Conservation (phyloP, 2,797 vertebrate species). For the Serranus cabrilla region DNA sequence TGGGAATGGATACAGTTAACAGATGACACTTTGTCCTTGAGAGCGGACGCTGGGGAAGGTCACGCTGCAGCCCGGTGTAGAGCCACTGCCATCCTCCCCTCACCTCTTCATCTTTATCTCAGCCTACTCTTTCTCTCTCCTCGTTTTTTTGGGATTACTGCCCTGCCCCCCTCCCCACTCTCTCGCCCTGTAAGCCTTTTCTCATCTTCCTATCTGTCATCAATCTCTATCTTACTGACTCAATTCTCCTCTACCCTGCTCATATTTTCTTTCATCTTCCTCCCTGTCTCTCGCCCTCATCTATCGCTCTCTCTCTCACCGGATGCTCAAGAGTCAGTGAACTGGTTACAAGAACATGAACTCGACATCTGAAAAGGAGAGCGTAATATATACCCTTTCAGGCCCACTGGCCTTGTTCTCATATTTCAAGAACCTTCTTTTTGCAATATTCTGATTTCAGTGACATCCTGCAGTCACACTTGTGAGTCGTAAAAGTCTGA, state of each 20-base stretch:
- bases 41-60: conserved; percentile 73
- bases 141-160: conserved; percentile 58
- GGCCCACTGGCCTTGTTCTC: conserved; percentile 65
- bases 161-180: conserved; percentile 22
- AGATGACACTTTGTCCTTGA: conserved; percentile 85
- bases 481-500: conserved; percentile 49
- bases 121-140: conserved; percentile 36
- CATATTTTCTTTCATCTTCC: conserved; percentile 82
- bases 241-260: conserved; percentile 75
- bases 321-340: conserved; percentile 77
- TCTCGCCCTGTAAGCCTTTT: conserved; percentile 69
- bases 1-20: conserved; percentile 87
- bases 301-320: conserved; percentile 57
- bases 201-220: conserved; percentile 83
- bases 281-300: conserved; percentile 71
- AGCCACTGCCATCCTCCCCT: conserved; percentile 52
- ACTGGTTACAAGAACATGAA: conserved; percentile 79
- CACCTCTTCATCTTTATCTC: conserved; percentile 72
- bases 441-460: conserved; percentile 49
- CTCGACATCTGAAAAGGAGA: conserved; percentile 68
- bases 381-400: conserved; percentile 61
- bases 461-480: conserved; percentile 59
- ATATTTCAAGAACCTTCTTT: conserved; percentile 56
- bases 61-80: conserved; percentile 52
- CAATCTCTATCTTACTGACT: conserved; percentile 82